These are phyloP conservation scores for Aphrophora alni DNA, from an alignment of 2,888 invertebrate species.

Conservation along the genomic window DNA sequence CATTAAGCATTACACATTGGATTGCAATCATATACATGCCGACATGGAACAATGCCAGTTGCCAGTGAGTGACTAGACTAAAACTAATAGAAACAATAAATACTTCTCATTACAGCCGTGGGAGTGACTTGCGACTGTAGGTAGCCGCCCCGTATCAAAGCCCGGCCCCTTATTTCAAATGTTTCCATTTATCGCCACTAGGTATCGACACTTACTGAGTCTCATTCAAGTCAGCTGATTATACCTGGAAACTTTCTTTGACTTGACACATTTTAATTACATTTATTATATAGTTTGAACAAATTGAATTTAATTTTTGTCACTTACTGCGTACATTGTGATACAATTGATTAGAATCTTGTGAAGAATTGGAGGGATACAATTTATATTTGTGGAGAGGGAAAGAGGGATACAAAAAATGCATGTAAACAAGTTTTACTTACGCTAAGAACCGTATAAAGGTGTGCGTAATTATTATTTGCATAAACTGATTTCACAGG, in stretches of 20 bases:
- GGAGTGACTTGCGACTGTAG: background rate
- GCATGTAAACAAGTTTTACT: too few relatives aligned
- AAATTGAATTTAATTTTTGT: too few relatives aligned
- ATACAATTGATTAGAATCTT: too few relatives aligned
- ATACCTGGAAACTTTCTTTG: background rate
- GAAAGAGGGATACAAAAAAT: too few relatives aligned
- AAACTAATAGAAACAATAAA: slow-evolving; percentile 9
- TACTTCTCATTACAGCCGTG: background rate
- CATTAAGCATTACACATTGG: background rate
- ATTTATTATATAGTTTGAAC: too few relatives aligned
- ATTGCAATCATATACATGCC: background rate
- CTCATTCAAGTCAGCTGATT: background rate
- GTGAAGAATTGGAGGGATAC: too few relatives aligned
- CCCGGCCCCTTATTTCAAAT: background rate
- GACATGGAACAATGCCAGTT: background rate
- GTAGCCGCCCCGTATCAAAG: background rate
- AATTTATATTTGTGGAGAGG: too few relatives aligned
- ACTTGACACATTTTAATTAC: too few relatives aligned
- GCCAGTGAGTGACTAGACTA: background rate
- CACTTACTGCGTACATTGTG: too few relatives aligned
- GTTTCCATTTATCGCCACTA: slow-evolving; percentile 2
- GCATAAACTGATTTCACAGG: too few relatives aligned
- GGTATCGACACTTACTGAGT: background rate
- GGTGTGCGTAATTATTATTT: too few relatives aligned
- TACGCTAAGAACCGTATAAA: too few relatives aligned